These are phyloP conservation scores for Ameiurus melas DNA, from an alignment of 2,113 vertebrate genomes.

Conservation along the genomic window DNA sequence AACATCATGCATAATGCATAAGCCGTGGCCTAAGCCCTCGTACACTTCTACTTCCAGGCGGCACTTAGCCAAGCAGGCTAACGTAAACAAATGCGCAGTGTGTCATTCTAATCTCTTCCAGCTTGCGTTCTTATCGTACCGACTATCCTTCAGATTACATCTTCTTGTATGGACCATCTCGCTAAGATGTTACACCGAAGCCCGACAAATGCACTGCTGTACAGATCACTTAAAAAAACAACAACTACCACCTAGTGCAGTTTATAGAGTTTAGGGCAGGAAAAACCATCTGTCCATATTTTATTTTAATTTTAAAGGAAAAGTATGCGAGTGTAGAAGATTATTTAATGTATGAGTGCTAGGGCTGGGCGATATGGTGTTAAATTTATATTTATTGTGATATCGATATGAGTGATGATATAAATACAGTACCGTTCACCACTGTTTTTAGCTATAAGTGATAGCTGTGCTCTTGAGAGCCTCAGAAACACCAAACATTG, in stretches of 20 bases:
- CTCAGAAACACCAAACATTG: too few relatives aligned
- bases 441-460: too few relatives aligned
- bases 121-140: slow-evolving; percentile 26
- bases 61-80: slow-evolving; percentile 51
- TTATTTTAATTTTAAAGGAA: neutral
- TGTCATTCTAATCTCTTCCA: slow-evolving; percentile 43
- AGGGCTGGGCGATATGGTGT: neutral
- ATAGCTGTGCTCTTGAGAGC: too few relatives aligned
- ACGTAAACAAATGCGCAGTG: slow-evolving; percentile 47
- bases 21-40: slow-evolving; percentile 66
- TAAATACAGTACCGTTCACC: too few relatives aligned
- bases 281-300: neutral
- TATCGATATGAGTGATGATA: too few relatives aligned
- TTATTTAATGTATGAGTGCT: neutral
- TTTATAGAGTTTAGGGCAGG: neutral
- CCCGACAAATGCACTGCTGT: neutral
- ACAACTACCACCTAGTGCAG: neutral
- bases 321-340: neutral
- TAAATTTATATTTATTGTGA: too few relatives aligned
- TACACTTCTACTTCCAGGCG: slow-evolving; percentile 66
- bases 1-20: slow-evolving; percentile 77
- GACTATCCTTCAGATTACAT: slow-evolving; percentile 41
- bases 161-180: slow-evolving; percentile 24
- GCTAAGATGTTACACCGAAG: slow-evolving; percentile 29
- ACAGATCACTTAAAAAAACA: neutral